These are phyloP conservation scores for Brachionus rotundiformis DNA, from an alignment of 1,140 invertebrate genomes.

Conservation along the genomic window DNA sequence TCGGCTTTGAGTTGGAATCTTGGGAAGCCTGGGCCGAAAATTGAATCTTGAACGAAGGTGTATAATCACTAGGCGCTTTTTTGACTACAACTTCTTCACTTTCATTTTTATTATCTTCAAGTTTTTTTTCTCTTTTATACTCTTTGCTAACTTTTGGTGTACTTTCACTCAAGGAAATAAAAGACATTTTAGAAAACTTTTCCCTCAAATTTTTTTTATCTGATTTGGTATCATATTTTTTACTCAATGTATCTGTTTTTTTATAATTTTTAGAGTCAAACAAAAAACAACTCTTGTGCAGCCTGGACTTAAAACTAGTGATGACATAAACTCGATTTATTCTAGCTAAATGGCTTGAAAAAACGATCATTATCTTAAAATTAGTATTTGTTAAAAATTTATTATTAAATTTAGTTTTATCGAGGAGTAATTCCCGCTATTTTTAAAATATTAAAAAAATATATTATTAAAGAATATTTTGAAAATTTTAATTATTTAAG, in stretches of 20 bases:
- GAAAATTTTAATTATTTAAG: background rate
- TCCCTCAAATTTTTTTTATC: background rate
- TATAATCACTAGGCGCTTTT: too few relatives aligned
- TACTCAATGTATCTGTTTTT: background rate
- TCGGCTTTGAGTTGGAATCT: background rate
- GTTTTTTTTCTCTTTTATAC: background rate
- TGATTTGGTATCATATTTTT: background rate
- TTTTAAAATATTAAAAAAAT: background rate
- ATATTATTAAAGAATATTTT: background rate
- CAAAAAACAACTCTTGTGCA: background rate
- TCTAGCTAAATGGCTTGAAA: background rate
- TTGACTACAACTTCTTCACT: background rate
- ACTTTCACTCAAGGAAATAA: background rate
- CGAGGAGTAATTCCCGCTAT: slow-evolving; percentile 25
- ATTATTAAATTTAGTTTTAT: background rate
- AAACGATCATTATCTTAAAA: slow-evolving; percentile 20
- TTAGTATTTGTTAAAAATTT: slow-evolving; percentile 5
- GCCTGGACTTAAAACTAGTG: background rate
- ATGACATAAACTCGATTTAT: background rate
- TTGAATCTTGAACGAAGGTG: background rate
- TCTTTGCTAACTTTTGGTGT: background rate
- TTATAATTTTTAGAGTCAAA: background rate
- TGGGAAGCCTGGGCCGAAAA: background rate
- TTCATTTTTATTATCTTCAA: background rate
- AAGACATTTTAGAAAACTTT: background rate